Evolutionary conservation across 1,140 invertebrate genomes (phyloP).

Genomic region (Leptopilina clavipes): DNA sequence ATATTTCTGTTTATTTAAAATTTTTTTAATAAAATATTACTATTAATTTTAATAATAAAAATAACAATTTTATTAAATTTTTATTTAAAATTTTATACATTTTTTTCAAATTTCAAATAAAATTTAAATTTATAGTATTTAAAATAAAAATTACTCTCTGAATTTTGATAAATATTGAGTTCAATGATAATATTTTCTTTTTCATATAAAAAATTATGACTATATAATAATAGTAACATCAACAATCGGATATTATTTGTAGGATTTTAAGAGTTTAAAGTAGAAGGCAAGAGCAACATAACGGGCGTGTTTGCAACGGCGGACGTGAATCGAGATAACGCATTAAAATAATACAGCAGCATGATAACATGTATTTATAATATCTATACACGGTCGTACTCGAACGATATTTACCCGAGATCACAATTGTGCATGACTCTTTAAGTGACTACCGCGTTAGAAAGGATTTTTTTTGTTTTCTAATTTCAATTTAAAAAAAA

Average conservation of each 20-base stretch:
- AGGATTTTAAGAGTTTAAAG: neutral
- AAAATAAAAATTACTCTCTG: no score
- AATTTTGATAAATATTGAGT: no score
- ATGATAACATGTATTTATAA: constrained; percentile 65
- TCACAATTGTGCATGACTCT: constrained; percentile 30
- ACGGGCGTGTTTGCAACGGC: constrained; percentile 56
- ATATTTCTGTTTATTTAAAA: neutral
- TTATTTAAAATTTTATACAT: no score
- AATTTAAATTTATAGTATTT: no score
- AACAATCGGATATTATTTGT: neutral
- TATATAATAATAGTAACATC: neutral
- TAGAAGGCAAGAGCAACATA: constrained; percentile 41
- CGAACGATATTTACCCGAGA: constrained; percentile 20
- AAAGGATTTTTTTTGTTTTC: no score
- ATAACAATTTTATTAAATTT: no score
- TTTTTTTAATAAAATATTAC: neutral
- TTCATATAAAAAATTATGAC: no score
- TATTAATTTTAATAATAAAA: no score
- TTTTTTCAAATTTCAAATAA: no score
- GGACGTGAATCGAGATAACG: constrained; percentile 65
- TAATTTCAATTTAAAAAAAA: no score
- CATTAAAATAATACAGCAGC: constrained; percentile 63
- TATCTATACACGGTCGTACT: constrained; percentile 49
- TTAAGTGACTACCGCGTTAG: neutral
- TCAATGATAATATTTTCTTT: no score